Percentiles rank a stretch among this genome's conserved stretches.
Conservation (phyloP, 2,797 vertebrate genomes). For the Heliangelus exortis region DNA sequence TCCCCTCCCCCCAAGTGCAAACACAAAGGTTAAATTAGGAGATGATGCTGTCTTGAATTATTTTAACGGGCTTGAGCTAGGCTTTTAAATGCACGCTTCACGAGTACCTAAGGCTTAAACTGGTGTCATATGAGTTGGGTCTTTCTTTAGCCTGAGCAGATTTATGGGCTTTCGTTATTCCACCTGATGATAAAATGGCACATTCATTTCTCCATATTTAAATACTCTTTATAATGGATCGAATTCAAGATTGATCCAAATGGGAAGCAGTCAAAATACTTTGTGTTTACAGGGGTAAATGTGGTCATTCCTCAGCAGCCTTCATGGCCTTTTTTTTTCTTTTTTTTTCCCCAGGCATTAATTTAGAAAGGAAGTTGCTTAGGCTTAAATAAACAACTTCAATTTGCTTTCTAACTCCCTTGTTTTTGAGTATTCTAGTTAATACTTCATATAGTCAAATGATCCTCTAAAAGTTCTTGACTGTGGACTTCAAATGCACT, state of each 20-base stretch:
- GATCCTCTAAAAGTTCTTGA: neutral
- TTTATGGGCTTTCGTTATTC: neutral
- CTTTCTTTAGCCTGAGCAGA: conserved; percentile 23
- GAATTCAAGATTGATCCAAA: conserved; percentile 16
- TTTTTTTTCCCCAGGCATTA: neutral
- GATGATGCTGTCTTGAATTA: conserved; percentile 46
- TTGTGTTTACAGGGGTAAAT: neutral
- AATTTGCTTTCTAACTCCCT: neutral
- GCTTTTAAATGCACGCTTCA: neutral
- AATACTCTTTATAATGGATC: neutral
- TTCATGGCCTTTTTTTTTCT: neutral
- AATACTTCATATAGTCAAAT: neutral
- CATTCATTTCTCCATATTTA: neutral
- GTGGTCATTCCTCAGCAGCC: neutral
- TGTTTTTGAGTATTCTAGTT: neutral
- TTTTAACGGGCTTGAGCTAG: neutral
- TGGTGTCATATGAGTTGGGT: conserved; percentile 24
- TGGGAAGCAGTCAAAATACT: neutral
- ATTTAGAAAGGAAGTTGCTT: conserved; percentile 22
- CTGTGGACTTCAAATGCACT: neutral
- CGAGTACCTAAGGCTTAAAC: neutral
- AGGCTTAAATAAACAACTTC: conserved; percentile 3
- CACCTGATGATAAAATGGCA: neutral
- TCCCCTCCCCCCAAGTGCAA: neutral
- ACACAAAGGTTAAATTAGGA: conserved; percentile 53